A percentile compares a stretch with the other conserved stretches of the same genome.
Conservation (phyloP, 2,888 invertebrate species). For the Callinectes sapidus region DNA sequence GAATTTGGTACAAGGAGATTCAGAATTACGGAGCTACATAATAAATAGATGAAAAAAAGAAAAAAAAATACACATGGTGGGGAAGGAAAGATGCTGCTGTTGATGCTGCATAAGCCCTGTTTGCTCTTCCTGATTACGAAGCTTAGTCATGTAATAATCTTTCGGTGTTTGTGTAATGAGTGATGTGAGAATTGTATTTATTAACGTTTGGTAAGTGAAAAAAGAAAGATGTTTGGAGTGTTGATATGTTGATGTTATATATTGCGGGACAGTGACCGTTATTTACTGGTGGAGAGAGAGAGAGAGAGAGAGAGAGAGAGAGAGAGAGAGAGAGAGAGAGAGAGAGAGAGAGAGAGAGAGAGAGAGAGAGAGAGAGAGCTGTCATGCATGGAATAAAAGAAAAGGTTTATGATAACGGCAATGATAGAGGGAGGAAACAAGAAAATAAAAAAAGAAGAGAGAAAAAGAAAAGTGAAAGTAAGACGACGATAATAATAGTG, state of each 20-base stretch:
- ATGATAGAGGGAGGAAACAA: background rate
- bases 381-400: background rate
- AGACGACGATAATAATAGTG: no score
- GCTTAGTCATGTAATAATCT: background rate
- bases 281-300: background rate
- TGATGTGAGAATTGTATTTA: background rate
- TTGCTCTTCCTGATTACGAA: background rate
- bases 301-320: constrained; percentile 16
- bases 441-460: no score
- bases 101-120: background rate
- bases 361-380: background rate
- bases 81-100: background rate
- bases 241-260: background rate
- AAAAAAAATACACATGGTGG: background rate
- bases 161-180: background rate
- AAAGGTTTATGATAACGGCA: background rate
- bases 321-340: constrained; percentile 43
- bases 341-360: constrained; percentile 47
- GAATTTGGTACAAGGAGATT: background rate
- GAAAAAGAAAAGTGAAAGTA: no score
- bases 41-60: no score
- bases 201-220: background rate
- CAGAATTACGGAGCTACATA: no score
- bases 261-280: background rate
- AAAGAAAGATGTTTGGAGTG: background rate